phyloP scores from a whole-genome alignment of 2,797 vertebrate genomes.

The Pterois miles region DNA sequence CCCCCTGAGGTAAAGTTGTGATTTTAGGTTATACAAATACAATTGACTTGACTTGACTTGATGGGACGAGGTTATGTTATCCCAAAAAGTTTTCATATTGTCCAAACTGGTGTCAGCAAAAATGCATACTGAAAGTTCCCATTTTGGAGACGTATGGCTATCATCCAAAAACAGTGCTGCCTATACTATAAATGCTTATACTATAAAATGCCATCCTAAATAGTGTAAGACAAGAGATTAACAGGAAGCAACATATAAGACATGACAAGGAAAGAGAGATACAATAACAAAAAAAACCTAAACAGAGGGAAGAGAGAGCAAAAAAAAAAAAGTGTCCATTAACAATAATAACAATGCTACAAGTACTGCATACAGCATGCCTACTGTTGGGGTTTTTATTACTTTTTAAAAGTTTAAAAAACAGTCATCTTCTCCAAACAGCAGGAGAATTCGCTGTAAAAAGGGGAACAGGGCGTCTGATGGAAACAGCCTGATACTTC shows the following conservation, averaged over 20 bases:
- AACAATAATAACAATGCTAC: background rate
- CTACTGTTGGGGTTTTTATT: background rate
- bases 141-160: background rate
- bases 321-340: background rate
- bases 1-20: too few relatives aligned
- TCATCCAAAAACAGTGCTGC: background rate
- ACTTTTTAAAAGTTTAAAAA: background rate
- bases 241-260: too few relatives aligned
- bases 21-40: too few relatives aligned
- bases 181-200: too few relatives aligned
- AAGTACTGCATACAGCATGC: background rate
- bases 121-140: background rate
- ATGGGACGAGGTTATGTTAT: background rate
- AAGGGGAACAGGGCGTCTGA: background rate
- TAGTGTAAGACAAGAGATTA: too few relatives aligned
- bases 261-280: background rate
- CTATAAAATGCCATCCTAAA: too few relatives aligned
- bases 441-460: conserved; percentile 1
- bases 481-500: conserved; percentile 7
- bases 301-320: background rate
- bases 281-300: background rate
- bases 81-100: background rate
- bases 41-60: too few relatives aligned
- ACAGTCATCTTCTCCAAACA: background rate
- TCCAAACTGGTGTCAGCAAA: background rate